Evolutionary conservation across 2,797 vertebrate species (phyloP).

Genomic region (Cirrhinus molitorella): DNA sequence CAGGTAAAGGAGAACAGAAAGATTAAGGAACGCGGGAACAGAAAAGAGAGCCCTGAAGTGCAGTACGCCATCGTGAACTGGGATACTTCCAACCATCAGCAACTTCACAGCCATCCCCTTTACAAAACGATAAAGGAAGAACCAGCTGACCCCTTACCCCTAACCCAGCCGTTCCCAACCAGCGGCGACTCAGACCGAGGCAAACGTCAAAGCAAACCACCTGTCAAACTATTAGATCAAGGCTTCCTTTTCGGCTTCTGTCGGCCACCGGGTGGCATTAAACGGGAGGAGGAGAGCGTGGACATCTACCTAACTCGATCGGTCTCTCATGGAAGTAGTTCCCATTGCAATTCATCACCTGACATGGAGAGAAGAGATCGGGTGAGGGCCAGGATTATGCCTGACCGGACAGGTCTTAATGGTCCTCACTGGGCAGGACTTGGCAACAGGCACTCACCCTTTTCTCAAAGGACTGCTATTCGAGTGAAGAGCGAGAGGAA

Average conservation of each 20-base stretch:
- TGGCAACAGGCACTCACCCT: constrained; percentile 57
- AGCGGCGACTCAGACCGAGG: constrained; percentile 78
- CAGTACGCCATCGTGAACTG: constrained; percentile 32
- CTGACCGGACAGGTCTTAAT: constrained; percentile 60
- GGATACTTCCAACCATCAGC: constrained; percentile 51
- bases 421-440: constrained; percentile 64
- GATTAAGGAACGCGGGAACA: constrained; percentile 32
- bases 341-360: constrained; percentile 48
- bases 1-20: constrained; percentile 49
- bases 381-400: constrained; percentile 52
- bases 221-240: constrained; percentile 83
- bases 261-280: constrained; percentile 74
- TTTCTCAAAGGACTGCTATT: constrained; percentile 57
- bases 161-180: constrained; percentile 68
- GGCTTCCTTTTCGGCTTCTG: constrained; percentile 85
- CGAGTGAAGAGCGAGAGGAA: constrained; percentile 71
- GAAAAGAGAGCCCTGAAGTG: constrained; percentile 35
- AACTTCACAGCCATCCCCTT: constrained; percentile 75
- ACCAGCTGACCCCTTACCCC: constrained; percentile 78
- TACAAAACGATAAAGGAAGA: constrained; percentile 84
- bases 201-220: constrained; percentile 85
- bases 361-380: constrained; percentile 46
- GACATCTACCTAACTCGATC: constrained; percentile 81
- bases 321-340: constrained; percentile 62
- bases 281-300: constrained; percentile 83